phyloP scores from a whole-genome alignment of 2,888 invertebrate genomes.

The Strigamia transsilvanica region DNA sequence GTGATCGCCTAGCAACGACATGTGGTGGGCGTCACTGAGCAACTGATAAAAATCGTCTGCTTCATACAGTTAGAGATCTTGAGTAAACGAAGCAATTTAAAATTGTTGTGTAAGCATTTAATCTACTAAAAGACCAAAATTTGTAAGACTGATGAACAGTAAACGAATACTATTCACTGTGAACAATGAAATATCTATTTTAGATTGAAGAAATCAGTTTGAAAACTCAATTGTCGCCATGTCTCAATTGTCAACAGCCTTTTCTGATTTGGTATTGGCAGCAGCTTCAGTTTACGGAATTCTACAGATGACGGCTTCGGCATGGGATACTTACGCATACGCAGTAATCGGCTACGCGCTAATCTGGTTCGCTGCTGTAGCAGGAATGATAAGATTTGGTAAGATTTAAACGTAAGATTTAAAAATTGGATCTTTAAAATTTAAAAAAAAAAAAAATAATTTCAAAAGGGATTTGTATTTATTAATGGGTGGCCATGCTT shows the following conservation, averaged over 20 bases:
- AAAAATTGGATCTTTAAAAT: background rate
- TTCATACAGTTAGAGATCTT: background rate
- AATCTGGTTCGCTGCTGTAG: constrained; percentile 34
- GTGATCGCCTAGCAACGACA: background rate
- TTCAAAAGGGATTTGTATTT: background rate
- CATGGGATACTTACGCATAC: constrained; percentile 3
- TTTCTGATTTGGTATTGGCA: constrained; percentile 55
- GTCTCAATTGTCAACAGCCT: constrained; percentile 54
- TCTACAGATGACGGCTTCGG: constrained; percentile 15
- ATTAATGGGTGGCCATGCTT: background rate
- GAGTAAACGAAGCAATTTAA: background rate
- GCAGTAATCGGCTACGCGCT: constrained; percentile 49
- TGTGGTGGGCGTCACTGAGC: constrained; percentile 35
- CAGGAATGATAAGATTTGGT: constrained; percentile 52
- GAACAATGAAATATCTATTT: background rate
- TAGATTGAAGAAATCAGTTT: background rate
- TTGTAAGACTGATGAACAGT: background rate
- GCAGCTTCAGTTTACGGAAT: constrained; percentile 51
- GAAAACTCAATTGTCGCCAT: constrained; percentile 22
- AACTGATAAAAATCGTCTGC: constrained; percentile 29
- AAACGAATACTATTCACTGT: background rate
- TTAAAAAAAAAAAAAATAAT: background rate
- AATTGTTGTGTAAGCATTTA: constrained; percentile 24
- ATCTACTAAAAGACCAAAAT: background rate
- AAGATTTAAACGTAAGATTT: background rate